A percentile compares a stretch with the other conserved stretches of the same genome.
Conservation (phyloP, 2,888 invertebrate species). For the Piscicola geometra region DNA sequence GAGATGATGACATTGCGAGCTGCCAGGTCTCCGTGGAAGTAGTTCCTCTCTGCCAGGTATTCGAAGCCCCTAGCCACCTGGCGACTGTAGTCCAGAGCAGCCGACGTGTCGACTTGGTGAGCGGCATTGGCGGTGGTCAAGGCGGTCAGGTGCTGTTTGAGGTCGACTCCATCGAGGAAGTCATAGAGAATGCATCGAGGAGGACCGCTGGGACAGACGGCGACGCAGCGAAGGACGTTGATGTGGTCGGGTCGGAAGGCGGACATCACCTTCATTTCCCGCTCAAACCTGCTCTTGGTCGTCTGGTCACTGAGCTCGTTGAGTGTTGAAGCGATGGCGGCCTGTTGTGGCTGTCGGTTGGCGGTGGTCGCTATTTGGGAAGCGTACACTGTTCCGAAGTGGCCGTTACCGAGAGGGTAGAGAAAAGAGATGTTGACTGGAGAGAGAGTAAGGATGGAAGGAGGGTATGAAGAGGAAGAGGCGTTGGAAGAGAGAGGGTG, state of each 20-base stretch:
- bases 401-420: constrained; percentile 30
- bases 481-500: constrained; percentile 2
- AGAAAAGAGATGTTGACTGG: constrained; percentile 28
- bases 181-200: constrained; percentile 27
- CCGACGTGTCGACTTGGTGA: background rate
- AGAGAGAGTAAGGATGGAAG: constrained; percentile 6
- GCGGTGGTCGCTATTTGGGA: constrained; percentile 13
- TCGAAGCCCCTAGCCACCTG: constrained; percentile 26
- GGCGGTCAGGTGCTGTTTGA: constrained; percentile 23
- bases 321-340: constrained; percentile 22
- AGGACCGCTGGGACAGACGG: constrained; percentile 20
- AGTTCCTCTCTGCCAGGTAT: constrained; percentile 26
- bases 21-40: constrained; percentile 28
- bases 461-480: constrained; percentile 6
- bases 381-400: constrained; percentile 30
- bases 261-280: constrained; percentile 20
- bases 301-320: constrained; percentile 20
- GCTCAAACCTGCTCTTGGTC: constrained; percentile 19
- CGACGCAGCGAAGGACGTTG: constrained; percentile 20
- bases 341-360: background rate
- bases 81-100: constrained; percentile 30
- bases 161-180: constrained; percentile 29
- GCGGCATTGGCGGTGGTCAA: background rate
- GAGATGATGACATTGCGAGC: constrained; percentile 26
- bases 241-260: constrained; percentile 18